Percentiles rank a stretch among this genome's conserved stretches.
Evolutionary conservation across 2,797 vertebrate species (phyloP).

Genomic region (Coreius guichenoti): DNA sequence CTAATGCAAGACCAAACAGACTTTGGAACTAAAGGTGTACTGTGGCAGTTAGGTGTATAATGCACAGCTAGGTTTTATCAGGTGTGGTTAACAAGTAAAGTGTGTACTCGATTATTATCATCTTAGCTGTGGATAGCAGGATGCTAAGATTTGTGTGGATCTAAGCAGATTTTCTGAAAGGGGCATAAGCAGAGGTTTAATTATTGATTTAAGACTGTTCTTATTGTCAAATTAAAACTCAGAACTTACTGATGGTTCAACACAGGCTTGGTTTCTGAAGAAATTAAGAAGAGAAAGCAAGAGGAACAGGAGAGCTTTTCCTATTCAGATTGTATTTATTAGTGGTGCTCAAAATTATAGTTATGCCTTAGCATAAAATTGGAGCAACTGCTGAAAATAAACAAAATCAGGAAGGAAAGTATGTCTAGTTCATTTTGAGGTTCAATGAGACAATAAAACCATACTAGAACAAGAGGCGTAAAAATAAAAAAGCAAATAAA

Average conservation of each 20-base stretch:
- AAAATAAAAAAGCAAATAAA: no score
- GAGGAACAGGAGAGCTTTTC: background rate
- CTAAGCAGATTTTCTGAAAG: background rate
- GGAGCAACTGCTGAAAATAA: background rate
- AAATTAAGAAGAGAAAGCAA: background rate
- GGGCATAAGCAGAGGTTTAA: background rate
- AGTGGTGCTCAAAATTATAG: background rate
- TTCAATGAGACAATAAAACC: background rate
- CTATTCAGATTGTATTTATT: background rate
- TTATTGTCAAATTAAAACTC: background rate
- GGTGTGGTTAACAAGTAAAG: background rate
- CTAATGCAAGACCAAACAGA: conserved; percentile 4
- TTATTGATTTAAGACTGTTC: background rate
- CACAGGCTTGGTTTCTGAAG: background rate
- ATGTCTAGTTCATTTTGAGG: background rate
- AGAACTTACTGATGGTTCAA: background rate
- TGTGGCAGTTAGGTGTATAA: background rate
- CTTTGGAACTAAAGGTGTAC: background rate
- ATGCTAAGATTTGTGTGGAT: background rate
- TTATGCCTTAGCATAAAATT: background rate
- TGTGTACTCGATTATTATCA: background rate
- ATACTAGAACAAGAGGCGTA: background rate
- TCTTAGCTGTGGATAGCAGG: background rate
- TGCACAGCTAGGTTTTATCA: background rate
- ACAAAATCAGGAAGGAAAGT: background rate